Evolutionary conservation across 1,140 invertebrate genomes (phyloP).

Genomic region (Radopholus similis): DNA sequence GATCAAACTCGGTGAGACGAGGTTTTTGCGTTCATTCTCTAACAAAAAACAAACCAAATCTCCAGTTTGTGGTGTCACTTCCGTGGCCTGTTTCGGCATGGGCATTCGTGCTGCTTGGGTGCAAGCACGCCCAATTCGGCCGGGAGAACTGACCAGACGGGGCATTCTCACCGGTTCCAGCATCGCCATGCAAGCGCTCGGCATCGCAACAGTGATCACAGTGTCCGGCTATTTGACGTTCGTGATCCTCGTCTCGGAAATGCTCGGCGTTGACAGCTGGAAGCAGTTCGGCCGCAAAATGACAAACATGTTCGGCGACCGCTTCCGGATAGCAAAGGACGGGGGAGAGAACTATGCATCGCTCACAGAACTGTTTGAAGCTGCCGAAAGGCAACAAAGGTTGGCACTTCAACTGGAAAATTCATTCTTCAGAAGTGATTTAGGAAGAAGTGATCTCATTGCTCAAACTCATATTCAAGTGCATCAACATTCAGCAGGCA

Average conservation of each 20-base stretch:
- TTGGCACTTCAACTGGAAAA: too few species aligned
- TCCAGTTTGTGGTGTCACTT: constrained; percentile 28
- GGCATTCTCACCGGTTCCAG: constrained; percentile 32
- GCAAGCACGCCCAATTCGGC: constrained; percentile 32
- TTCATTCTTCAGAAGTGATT: too few species aligned
- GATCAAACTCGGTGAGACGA: too few species aligned
- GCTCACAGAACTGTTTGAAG: constrained; percentile 35
- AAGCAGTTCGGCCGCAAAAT: constrained; percentile 39
- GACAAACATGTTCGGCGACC: constrained; percentile 32
- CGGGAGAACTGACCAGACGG: constrained; percentile 25
- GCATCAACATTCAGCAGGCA: too few species aligned
- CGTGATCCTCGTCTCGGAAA: constrained; percentile 24
- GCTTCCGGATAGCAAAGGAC: constrained; percentile 29
- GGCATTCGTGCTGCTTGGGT: constrained; percentile 37
- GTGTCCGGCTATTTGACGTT: constrained; percentile 36
- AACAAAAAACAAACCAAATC: not conserved
- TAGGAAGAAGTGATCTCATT: not conserved
- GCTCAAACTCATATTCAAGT: too few species aligned
- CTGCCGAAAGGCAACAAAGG: constrained; percentile 1
- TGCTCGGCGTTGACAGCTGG: constrained; percentile 34
- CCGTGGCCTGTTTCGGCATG: constrained; percentile 23
- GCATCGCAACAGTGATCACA: constrained; percentile 37
- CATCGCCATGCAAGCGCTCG: constrained; percentile 35
- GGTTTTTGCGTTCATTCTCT: not conserved
- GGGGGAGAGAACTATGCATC: constrained; percentile 22